phyloP scores from a whole-genome alignment of 1,140 invertebrate species.

The Choristoneura fumiferana region DNA sequence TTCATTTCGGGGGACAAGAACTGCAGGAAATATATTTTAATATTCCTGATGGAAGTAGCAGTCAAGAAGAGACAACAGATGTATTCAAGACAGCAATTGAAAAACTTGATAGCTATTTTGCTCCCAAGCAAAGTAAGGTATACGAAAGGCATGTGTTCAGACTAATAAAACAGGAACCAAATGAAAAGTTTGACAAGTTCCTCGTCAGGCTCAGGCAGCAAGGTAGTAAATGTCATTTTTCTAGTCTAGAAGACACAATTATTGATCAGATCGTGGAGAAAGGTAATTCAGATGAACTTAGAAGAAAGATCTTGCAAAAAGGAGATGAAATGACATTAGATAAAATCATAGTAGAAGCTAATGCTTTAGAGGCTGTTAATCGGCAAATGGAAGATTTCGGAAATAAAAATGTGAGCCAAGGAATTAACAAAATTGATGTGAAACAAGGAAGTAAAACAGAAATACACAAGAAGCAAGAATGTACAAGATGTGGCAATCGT shows the following conservation, averaged over 20 bases:
- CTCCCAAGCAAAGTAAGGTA: conserved; percentile 7
- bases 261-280: conserved; percentile 29
- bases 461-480: not conserved
- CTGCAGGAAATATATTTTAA: conserved; percentile 32
- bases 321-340: conserved; percentile 20
- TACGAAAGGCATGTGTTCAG: conserved; percentile 17
- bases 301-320: conserved; percentile 24
- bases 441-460: not conserved
- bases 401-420: not conserved
- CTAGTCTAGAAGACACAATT: conserved; percentile 11
- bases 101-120: not conserved
- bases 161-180: conserved; percentile 14
- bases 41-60: conserved; percentile 27
- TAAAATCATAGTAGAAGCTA: conserved; percentile 14
- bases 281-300: conserved; percentile 23
- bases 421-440: not conserved
- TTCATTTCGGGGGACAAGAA: conserved; percentile 28
- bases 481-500: conserved; percentile 1
- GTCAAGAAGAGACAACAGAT: not conserved
- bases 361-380: conserved; percentile 16
- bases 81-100: not conserved
- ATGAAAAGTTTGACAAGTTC: conserved; percentile 21
- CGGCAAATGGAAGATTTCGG: not conserved
- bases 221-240: conserved; percentile 23
- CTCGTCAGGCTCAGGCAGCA: conserved; percentile 19